Base-by-base conservation (phyloP, 1,140 invertebrate genomes). In the Stegodyphus dumicola region DNA sequence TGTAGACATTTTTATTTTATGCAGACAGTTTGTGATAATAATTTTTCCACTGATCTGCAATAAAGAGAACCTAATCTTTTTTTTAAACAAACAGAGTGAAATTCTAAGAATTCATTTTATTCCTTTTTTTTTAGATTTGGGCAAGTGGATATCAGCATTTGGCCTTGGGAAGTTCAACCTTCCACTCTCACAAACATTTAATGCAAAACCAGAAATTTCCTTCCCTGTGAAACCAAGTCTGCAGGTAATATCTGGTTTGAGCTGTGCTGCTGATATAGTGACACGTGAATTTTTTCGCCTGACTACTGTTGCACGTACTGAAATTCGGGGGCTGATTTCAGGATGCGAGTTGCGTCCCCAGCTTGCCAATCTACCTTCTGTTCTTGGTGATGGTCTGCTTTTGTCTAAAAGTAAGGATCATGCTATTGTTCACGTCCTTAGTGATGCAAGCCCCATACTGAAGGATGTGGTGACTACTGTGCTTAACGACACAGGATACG, bases 391-490 rank as follows among this genome's bases (percentile, higher is more conserved):
- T 89, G 96, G 96, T 6, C 94, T 98, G 0, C 91, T 98, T 0
- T 94, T 98, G 7, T 98, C 96, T 0, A 90, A 95, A 77, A 93
- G 95, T 0, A 94, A 94, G 48, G 90, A 90, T 66, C 94, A 94
- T 76, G 93, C 95, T 15, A 94, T 96, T 0, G 91, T 96, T 5
- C 90, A 90, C 66, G 71, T 90, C 7, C 87, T 91, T 88, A 33
- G 54, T 9, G 94, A 95, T 0, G 95, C 96, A 0, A 97, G 97
- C 90, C 95, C n/a, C 96, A 97, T 87, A 95, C 96, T 88, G 88
- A 92, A 94, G 13, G 96, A 97, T 90, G 96, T 98, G 0, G 96
- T 97, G 88, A 97, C 96, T 1, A 96, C 96, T 4, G 96, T 99
- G 0, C 96, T 99, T 89, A 98, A 99, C 90, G 93, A 95, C 81